Base-by-base conservation (phyloP, 2,797 vertebrate genomes). In the Rhinophrynus dorsalis region DNA sequence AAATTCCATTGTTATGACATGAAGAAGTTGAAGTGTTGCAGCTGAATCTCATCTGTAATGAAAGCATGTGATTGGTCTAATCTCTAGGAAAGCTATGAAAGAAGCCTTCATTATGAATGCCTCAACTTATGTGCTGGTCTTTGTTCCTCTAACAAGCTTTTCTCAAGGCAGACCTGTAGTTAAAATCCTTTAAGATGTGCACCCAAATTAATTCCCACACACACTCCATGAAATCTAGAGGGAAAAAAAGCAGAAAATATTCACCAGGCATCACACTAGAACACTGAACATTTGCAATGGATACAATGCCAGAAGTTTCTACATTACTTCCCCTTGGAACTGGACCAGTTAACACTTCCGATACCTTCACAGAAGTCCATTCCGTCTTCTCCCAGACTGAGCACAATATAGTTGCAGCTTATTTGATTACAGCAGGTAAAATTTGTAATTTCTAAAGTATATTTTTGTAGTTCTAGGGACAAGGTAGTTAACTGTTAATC, bases 401-500 rank as follows among this genome's bases (percentile, higher is more conserved):
- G 73, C 97, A 99, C 87, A 96, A 93, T 82, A 87, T 98, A 64
- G 92, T 99, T 35, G 97, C 97, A 65, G 85, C 86, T 83, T 99
- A 99, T 73, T 92, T 99, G 60, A 96, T 98, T 67, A 89, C 88
- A 67, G 97, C 97, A 96, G 96, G 96, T 99, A 96, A 79, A 81
- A 26, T 26, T 44, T 56, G 7, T 23, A 2, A 12, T 32, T 45
- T 29, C 3, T 6, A 5, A 17, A n/a, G n/a, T n/a, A n/a, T n/a
- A n/a, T n/a, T n/a, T n/a, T n/a, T n/a, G n/a, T n/a, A n/a, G n/a
- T n/a, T n/a, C n/a, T n/a, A n/a, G n/a, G n/a, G n/a, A n/a, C n/a
- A n/a, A n/a, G n/a, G n/a, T n/a, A n/a, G n/a, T n/a, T n/a, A n/a
- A n/a, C n/a, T n/a, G n/a, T n/a, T n/a, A n/a, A n/a, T n/a, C n/a